phyloP scores from a whole-genome alignment of 2,888 invertebrate genomes.

The Archips crataeganus region DNA sequence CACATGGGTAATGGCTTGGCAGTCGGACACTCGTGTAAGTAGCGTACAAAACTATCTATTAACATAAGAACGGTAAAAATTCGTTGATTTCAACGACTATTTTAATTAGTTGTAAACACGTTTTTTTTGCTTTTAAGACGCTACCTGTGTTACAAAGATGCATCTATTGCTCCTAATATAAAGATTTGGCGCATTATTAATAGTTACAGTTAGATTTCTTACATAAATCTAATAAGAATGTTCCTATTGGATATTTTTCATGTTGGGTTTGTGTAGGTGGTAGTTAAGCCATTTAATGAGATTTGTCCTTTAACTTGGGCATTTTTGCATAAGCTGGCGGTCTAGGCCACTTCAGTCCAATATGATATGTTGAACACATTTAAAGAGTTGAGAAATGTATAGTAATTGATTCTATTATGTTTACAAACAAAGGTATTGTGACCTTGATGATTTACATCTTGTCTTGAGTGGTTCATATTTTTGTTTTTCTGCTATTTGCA shows the following conservation, averaged over 20 bases:
- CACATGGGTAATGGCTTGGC: conserved; percentile 86
- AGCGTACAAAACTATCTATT: conserved; percentile 17
- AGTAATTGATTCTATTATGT: conserved; percentile 17
- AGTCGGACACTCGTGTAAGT: conserved; percentile 84
- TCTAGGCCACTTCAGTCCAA: neutral
- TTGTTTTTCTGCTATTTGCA: conserved; percentile 12
- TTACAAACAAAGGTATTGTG: conserved; percentile 28
- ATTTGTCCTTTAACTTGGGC: conserved; percentile 57
- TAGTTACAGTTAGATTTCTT: neutral
- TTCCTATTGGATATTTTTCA: conserved; percentile 40
- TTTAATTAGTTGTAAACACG: conserved; percentile 54
- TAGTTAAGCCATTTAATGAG: conserved; percentile 54
- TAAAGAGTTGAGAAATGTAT: neutral
- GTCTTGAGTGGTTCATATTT: conserved; percentile 11
- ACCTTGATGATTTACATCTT: conserved; percentile 24
- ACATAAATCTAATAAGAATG: neutral
- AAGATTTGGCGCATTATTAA: neutral
- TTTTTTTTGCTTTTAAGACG: conserved; percentile 57
- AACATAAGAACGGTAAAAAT: neutral
- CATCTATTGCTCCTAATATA: neutral
- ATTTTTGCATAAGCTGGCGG: conserved; percentile 16
- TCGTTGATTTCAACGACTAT: conserved; percentile 15
- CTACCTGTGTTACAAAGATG: neutral
- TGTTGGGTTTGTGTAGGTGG: conserved; percentile 46
- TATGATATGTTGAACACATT: neutral